phyloP scores from a whole-genome alignment of 2,797 vertebrate species.

The Alosa sapidissima region DNA sequence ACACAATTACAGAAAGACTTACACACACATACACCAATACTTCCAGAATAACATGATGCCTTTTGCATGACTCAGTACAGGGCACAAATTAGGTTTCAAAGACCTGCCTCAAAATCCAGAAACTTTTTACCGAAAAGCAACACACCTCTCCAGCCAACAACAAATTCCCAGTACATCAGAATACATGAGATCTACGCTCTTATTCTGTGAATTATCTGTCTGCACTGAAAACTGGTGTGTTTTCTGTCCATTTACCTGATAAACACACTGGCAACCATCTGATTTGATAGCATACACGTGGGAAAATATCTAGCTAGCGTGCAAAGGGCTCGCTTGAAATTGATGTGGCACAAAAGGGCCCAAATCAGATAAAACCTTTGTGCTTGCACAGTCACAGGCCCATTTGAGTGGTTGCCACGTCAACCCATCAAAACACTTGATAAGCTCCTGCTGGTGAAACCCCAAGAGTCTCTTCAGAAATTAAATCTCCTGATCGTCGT shows the following conservation, averaged over 20 bases:
- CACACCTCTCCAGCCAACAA: neutral
- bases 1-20: neutral
- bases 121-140: neutral
- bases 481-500: neutral
- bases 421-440: conserved; percentile 41
- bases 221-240: neutral
- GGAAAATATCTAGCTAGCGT: neutral
- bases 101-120: too few relatives aligned
- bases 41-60: too few relatives aligned
- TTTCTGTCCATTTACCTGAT: neutral
- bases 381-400: conserved; percentile 22
- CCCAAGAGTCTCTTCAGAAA: neutral
- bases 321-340: neutral
- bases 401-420: conserved; percentile 41
- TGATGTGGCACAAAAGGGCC: neutral
- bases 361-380: conserved; percentile 2
- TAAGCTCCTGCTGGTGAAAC: conserved; percentile 26
- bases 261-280: neutral
- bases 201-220: neutral
- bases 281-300: neutral
- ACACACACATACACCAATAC: neutral
- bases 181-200: neutral
- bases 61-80: too few relatives aligned
- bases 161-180: neutral
- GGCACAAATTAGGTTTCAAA: neutral